A percentile compares a stretch with the other conserved stretches of the same genome.
These are phyloP conservation scores for Paratilapia polleni DNA, from an alignment of 2,113 vertebrate species.

Conservation along the genomic window DNA sequence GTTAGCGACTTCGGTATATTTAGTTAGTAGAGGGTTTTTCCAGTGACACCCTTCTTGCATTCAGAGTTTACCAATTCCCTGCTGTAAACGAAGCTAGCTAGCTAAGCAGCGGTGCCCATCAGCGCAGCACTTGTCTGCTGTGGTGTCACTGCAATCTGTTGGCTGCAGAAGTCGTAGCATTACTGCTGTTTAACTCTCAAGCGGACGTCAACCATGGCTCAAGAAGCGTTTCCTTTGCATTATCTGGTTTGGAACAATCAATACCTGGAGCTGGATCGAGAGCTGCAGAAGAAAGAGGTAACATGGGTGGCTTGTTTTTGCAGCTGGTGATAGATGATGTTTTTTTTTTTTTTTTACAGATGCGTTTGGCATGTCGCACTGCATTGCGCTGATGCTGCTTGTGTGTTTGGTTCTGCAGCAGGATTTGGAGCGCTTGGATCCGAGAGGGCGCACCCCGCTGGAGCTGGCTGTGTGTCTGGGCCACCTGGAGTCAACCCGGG, in stretches of 20 bases:
- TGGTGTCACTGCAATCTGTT: conserved; percentile 37
- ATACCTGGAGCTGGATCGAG: conserved; percentile 88
- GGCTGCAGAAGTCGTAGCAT: conserved; percentile 34
- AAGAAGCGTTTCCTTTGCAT: conserved; percentile 88
- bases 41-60: neutral
- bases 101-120: conserved; percentile 32
- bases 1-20: neutral
- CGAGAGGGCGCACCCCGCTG: conserved; percentile 89
- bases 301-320: neutral
- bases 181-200: neutral
- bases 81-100: conserved; percentile 31
- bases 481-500: conserved; percentile 89
- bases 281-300: conserved; percentile 85
- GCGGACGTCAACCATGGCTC: conserved; percentile 72
- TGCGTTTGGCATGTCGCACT: conserved; percentile 33
- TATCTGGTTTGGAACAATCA: conserved; percentile 90
- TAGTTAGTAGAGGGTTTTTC: neutral
- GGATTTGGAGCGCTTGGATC: conserved; percentile 87
- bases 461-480: conserved; percentile 92
- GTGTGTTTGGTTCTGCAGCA: conserved; percentile 77
- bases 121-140: neutral
- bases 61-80: conserved; percentile 8
- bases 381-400: conserved; percentile 63
- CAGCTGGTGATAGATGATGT: neutral
- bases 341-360: accelerated